phyloP scores from a whole-genome alignment of 2,113 vertebrate genomes.

The Tupaia chinensis region DNA sequence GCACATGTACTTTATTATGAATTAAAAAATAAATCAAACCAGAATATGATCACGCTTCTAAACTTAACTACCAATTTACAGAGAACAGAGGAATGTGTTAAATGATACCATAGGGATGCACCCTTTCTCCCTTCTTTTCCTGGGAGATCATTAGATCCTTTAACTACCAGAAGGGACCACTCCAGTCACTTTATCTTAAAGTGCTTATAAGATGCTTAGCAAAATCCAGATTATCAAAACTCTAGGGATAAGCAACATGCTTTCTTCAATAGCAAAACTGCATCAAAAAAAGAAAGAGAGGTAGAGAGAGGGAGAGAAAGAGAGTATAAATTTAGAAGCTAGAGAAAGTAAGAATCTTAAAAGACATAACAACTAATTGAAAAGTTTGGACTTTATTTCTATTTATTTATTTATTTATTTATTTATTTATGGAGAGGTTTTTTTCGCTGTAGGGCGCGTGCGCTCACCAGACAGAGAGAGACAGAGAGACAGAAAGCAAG shows the following conservation, averaged over 20 bases:
- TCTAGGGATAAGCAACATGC: constrained; percentile 10
- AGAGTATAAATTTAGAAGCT: background rate
- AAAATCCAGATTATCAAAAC: constrained; percentile 7
- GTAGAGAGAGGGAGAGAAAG: background rate
- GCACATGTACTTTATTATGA: too few relatives aligned
- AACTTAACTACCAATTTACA: constrained; percentile 15
- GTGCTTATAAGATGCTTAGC: constrained; percentile 38
- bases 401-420: background rate
- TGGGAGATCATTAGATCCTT: background rate
- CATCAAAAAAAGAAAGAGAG: background rate
- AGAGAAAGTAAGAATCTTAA: constrained; percentile 2
- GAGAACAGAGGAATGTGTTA: background rate
- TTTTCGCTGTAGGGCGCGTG: too few relatives aligned
- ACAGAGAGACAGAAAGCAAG: too few relatives aligned
- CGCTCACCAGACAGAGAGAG: too few relatives aligned
- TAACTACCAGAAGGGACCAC: background rate
- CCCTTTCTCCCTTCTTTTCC: background rate
- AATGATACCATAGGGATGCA: background rate
- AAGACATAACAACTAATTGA: constrained; percentile 11
- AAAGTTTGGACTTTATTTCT: constrained; percentile 31
- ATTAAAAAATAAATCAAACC: background rate
- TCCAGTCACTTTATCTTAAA: constrained; percentile 14
- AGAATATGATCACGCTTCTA: constrained; percentile 23
- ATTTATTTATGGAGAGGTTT: too few relatives aligned
- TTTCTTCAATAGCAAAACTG: constrained; percentile 25